These are phyloP conservation scores for Hypena proboscidalis DNA, from an alignment of 2,888 invertebrate genomes.

Conservation along the genomic window DNA sequence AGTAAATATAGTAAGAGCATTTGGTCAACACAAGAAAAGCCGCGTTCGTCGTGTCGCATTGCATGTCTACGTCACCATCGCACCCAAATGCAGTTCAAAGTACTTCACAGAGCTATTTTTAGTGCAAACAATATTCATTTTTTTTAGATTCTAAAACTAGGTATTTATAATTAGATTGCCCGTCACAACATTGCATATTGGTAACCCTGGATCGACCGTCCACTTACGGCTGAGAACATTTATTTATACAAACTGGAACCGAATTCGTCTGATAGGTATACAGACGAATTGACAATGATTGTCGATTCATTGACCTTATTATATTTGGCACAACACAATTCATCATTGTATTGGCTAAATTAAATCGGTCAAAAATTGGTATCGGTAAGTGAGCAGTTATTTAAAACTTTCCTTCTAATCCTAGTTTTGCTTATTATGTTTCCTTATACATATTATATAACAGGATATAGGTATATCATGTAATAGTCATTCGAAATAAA, in stretches of 20 bases:
- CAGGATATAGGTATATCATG: no score
- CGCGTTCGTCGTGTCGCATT: no score
- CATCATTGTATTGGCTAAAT: slow-evolving; percentile 32
- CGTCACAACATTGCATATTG: no score
- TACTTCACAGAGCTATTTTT: slow-evolving; percentile 26
- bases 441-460: no score
- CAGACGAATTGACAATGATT: slow-evolving; percentile 52
- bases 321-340: slow-evolving; percentile 42
- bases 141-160: no score
- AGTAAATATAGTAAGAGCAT: slow-evolving; percentile 14
- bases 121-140: slow-evolving; percentile 23
- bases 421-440: no score
- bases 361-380: slow-evolving; percentile 23
- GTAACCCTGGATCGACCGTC: no score
- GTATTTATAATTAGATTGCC: no score
- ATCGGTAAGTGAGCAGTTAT: not conserved
- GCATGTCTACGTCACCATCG: no score
- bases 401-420: no score
- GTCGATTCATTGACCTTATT: slow-evolving; percentile 52
- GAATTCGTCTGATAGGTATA: slow-evolving; percentile 41
- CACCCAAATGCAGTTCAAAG: slow-evolving; percentile 27
- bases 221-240: no score
- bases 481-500: no score
- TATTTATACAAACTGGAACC: slow-evolving; percentile 15
- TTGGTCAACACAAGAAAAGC: slow-evolving; percentile 7